Percentiles rank a stretch among this genome's conserved stretches.
phyloP scores from a whole-genome alignment of 1,140 invertebrate genomes.

The Laodelphax striatellus region DNA sequence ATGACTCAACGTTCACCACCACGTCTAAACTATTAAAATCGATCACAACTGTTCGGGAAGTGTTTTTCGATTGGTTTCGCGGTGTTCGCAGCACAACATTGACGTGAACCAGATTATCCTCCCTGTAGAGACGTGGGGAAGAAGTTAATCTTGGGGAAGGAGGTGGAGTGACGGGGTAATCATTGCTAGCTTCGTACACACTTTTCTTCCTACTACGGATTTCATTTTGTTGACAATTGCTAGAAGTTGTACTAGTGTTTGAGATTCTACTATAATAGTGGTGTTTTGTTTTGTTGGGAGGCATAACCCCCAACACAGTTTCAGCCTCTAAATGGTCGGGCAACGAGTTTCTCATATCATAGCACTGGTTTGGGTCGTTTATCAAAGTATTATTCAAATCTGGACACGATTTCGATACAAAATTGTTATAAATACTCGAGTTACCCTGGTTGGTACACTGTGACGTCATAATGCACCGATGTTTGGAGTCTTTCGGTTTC shows the following conservation, averaged over 20 bases:
- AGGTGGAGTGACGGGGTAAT: conserved; percentile 57
- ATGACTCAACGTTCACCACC: conserved; percentile 82
- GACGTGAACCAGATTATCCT: conserved; percentile 47
- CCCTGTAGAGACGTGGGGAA: conserved; percentile 20
- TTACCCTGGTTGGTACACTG: conserved; percentile 34
- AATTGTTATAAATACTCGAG: conserved; percentile 31
- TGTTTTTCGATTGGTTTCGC: conserved; percentile 18
- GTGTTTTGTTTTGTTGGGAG: background rate
- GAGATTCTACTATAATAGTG: background rate
- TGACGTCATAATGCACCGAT: conserved; percentile 72
- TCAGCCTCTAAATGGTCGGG: conserved; percentile 55
- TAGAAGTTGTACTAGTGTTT: background rate
- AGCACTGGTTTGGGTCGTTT: background rate
- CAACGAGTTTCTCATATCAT: conserved; percentile 29
- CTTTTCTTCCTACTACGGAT: background rate
- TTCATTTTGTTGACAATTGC: background rate
- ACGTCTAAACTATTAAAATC: conserved; percentile 88
- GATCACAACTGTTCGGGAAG: conserved; percentile 47
- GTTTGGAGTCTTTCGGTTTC: conserved; percentile 58
- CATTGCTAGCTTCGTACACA: background rate
- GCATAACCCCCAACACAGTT: conserved; percentile 28
- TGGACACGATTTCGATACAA: conserved; percentile 74
- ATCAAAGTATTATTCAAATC: conserved; percentile 38
- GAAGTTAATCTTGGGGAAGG: conserved; percentile 42
- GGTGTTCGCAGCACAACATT: conserved; percentile 42